These are phyloP conservation scores for Labroides dimidiatus DNA, from an alignment of 2,797 vertebrate genomes.

Conservation along the genomic window DNA sequence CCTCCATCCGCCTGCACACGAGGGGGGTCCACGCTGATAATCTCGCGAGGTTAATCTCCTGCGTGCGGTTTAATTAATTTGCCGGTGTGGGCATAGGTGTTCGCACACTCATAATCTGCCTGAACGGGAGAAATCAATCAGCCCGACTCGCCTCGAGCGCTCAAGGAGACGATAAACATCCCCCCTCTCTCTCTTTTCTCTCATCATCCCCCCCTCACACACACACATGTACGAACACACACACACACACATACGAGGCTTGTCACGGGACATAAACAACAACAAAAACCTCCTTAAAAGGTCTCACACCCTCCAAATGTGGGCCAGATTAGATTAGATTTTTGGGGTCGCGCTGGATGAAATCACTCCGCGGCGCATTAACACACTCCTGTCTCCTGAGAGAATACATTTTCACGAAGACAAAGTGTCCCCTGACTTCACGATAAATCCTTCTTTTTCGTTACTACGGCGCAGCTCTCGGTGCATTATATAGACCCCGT, in stretches of 20 bases:
- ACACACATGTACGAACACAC: slow-evolving; percentile 2
- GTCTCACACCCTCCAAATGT: slow-evolving; percentile 27
- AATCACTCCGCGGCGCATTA: slow-evolving; percentile 53
- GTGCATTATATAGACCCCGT: slow-evolving; percentile 5
- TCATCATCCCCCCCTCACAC: background rate
- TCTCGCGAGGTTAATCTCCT: slow-evolving; percentile 16
- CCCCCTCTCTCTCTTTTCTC: background rate
- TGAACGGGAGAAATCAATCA: slow-evolving; percentile 56
- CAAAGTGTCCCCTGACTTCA: slow-evolving; percentile 15
- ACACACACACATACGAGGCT: slow-evolving; percentile 12
- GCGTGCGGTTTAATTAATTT: slow-evolving; percentile 44
- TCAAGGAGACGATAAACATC: slow-evolving; percentile 36
- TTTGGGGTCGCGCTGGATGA: slow-evolving; percentile 21
- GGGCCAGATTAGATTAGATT: slow-evolving; percentile 51
- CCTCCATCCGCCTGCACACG: background rate
- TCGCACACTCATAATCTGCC: slow-evolving; percentile 33
- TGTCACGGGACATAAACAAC: slow-evolving; percentile 31
- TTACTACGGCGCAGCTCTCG: background rate
- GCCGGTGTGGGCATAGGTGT: slow-evolving; percentile 25
- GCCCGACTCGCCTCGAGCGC: slow-evolving; percentile 28
- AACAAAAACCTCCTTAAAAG: slow-evolving; percentile 13
- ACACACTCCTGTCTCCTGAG: slow-evolving; percentile 24
- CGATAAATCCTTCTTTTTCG: slow-evolving; percentile 19
- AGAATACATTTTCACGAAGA: background rate
- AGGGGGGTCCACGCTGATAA: slow-evolving; percentile 11